Evolutionary conservation across 2,888 invertebrate genomes (phyloP).

Genomic region (Auanema freiburgensis): DNA sequence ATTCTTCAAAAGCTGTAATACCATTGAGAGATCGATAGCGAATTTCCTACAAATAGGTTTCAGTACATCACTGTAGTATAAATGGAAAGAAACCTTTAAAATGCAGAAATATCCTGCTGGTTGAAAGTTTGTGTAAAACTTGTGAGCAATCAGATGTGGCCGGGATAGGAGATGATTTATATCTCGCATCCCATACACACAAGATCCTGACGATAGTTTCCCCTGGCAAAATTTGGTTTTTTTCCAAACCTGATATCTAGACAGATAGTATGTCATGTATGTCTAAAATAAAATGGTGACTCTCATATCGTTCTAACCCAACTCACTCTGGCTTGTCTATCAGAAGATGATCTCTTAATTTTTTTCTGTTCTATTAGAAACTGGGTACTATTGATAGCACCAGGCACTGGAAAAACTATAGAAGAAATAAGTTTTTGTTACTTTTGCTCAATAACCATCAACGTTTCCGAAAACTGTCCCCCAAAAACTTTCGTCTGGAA

Average conservation of each 20-base stretch:
- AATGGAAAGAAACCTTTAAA: constrained; percentile 22
- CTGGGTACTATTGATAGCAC: not conserved
- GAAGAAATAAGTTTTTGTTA: not conserved
- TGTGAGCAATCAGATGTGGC: constrained; percentile 35
- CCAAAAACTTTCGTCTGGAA: constrained; percentile 43
- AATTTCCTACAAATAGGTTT: too few relatives aligned
- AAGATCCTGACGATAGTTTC: constrained; percentile 23
- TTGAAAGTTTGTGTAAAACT: constrained; percentile 37
- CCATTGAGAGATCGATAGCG: too few relatives aligned
- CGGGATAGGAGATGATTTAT: constrained; percentile 19
- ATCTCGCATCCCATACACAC: constrained; percentile 36
- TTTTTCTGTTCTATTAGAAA: too few relatives aligned
- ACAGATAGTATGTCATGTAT: constrained; percentile 16
- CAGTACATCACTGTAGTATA: too few relatives aligned
- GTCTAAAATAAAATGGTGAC: not conserved
- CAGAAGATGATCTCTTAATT: not conserved
- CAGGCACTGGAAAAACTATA: constrained; percentile 5
- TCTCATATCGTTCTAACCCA: not conserved
- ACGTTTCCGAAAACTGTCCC: constrained; percentile 29
- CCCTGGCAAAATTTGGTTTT: constrained; percentile 8
- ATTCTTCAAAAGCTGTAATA: too few relatives aligned
- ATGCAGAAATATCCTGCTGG: constrained; percentile 39
- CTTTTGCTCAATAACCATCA: not conserved
- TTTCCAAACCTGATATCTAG: constrained; percentile 17
- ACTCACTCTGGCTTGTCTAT: not conserved